Evolutionary conservation across 2,797 vertebrate genomes (phyloP).

Genomic region (Acrossocheilus wenchowensis): DNA sequence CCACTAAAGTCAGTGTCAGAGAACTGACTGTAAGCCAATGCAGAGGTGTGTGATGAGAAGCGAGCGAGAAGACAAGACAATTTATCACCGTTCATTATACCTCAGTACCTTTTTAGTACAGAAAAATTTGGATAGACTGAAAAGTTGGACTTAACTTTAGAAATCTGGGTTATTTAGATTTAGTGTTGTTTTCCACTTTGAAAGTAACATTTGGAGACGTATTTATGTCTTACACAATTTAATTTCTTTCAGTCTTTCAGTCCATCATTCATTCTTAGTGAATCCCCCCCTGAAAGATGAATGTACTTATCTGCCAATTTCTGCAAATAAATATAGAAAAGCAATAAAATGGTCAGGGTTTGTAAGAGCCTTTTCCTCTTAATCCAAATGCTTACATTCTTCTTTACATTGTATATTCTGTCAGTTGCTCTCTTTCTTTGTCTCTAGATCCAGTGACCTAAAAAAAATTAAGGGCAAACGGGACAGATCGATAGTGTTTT

Average conservation of each 20-base stretch:
- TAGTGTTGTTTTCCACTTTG: neutral
- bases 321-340: conserved; percentile 1
- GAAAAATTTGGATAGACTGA: neutral
- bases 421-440: conserved; percentile 6
- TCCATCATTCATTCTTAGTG: neutral
- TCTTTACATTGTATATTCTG: neutral
- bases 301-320: neutral
- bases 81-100: neutral
- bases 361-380: neutral
- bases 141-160: neutral
- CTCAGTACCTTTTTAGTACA: neutral
- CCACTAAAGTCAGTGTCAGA: neutral
- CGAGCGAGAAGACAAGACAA: neutral
- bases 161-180: neutral
- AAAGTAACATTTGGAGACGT: neutral
- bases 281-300: neutral
- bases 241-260: neutral
- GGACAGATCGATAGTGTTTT: conserved; percentile 75
- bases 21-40: neutral
- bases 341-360: no score
- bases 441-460: conserved; percentile 27
- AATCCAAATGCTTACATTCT: neutral
- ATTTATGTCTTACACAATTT: neutral
- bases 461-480: conserved; percentile 46
- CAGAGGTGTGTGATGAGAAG: neutral